Base-by-base conservation (phyloP, 2,888 invertebrate genomes). In the Clusia tigrina region DNA sequence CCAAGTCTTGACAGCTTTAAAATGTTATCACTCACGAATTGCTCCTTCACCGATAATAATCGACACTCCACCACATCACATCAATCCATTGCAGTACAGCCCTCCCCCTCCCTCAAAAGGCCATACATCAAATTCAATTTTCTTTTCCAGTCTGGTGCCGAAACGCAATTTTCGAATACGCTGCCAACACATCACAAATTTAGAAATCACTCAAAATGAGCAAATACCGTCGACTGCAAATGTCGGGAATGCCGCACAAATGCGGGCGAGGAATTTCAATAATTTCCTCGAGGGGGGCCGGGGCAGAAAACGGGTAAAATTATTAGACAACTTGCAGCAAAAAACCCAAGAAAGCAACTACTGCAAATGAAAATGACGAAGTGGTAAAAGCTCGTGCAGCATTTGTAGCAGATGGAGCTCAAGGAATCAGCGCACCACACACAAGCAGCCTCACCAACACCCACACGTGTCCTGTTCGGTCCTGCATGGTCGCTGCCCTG, bases 151-250 rank as follows among this genome's bases (percentile, higher is more conserved):
- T 42, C 42, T 42, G n/a, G n/a, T 17, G 42, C 10, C 42, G 2
- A 42, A 42, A 42, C 42, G 10, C 10, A 42, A 42, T 9, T 32
- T 32, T 15, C 42, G n/a, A 42, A 32, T 32, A 5, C 5, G 12
- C 32, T 9, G 12, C 5, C 55, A 22, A 48, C 48, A 58, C 22
- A 5, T 32, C 5, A 18, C 51, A n/a, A n/a, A n/a, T n/a, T n/a
- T n/a, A n/a, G 24, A 51, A 74, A 74, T 76, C 77, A 67, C 74
- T 73, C 74, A 74, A 76, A 73, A 74, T 69, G 74, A 74, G 75
- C 74, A 74, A 77, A 77, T 74, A 74, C 74, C 75, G 10, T 6
- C 42, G 42, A 42, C 42, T 5, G 42, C 10, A 42, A 42, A 42
- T 42, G 42, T 17, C 42, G n/a, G n/a, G n/a, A 42, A 42, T 32